Evolutionary conservation across 2,113 vertebrate genomes (phyloP).

Genomic region (Rana temporaria): DNA sequence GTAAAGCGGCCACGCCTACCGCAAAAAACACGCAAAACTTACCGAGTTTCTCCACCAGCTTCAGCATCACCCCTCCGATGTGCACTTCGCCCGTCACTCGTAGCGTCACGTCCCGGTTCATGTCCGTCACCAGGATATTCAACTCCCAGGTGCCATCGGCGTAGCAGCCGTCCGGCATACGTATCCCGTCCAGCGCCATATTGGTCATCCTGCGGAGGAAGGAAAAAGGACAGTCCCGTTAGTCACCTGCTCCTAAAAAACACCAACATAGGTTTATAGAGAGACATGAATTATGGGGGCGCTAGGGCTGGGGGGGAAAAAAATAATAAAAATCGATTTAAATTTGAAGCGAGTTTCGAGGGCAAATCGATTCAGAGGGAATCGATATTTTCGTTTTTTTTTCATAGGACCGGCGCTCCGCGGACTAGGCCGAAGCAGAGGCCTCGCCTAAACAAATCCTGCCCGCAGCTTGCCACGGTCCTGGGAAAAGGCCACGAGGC

Average conservation of each 20-base stretch:
- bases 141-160: slow-evolving; percentile 98
- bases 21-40: slow-evolving; percentile 64
- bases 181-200: slow-evolving; percentile 98
- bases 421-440: too few relatives aligned
- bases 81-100: slow-evolving; percentile 96
- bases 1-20: slow-evolving; percentile 30
- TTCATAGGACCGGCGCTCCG: too few relatives aligned
- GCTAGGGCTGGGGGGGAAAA: too few relatives aligned
- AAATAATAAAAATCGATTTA: too few relatives aligned
- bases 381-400: too few relatives aligned
- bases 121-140: slow-evolving; percentile 94
- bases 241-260: not conserved
- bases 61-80: slow-evolving; percentile 98
- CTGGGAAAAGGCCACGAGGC: too few relatives aligned
- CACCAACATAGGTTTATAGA: too few relatives aligned
- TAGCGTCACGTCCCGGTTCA: slow-evolving; percentile 92
- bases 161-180: slow-evolving; percentile 99
- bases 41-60: slow-evolving; percentile 97
- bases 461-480: too few relatives aligned
- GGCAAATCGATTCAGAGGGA: too few relatives aligned
- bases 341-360: too few relatives aligned
- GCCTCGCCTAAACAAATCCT: too few relatives aligned
- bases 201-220: slow-evolving; percentile 69
- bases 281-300: too few relatives aligned
- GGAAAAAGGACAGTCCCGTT: slow-evolving; percentile 42